Evolutionary conservation across 2,888 invertebrate genomes (phyloP).

Genomic region (Argyresthia goedartella): DNA sequence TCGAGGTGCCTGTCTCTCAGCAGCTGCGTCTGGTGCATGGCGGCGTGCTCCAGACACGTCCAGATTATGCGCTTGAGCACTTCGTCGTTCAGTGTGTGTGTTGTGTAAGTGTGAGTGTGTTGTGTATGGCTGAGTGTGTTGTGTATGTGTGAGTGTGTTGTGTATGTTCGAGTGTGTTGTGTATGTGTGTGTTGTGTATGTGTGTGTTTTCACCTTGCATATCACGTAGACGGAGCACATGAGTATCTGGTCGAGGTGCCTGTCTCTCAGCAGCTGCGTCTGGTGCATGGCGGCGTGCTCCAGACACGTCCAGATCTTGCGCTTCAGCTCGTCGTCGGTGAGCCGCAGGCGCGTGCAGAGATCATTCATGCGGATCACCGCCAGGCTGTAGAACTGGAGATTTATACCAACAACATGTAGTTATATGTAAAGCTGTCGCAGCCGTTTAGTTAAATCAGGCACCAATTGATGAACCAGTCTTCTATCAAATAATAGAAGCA

Average conservation of each 20-base stretch:
- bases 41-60: conserved; percentile 95
- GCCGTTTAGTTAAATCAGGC: not conserved
- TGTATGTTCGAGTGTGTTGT: not conserved
- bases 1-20: conserved; percentile 96
- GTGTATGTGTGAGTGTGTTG: too few species aligned
- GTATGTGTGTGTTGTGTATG: too few species aligned
- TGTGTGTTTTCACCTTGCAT: conserved; percentile 83
- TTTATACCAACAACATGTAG: not conserved
- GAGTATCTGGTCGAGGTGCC: conserved; percentile 97
- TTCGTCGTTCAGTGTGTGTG: too few species aligned
- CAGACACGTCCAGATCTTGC: conserved; percentile 97
- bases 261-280: conserved; percentile 88
- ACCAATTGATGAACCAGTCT: not conserved
- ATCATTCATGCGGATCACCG: conserved; percentile 91
- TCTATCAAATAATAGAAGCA: too few species aligned
- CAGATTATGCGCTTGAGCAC: conserved; percentile 90
- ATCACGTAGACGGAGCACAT: conserved; percentile 99
- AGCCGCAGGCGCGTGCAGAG: conserved; percentile 86
- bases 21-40: conserved; percentile 85
- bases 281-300: conserved; percentile 90
- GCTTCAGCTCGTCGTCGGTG: conserved; percentile 75
- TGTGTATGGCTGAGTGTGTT: too few species aligned
- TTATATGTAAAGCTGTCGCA: not conserved
- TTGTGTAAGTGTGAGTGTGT: too few species aligned
- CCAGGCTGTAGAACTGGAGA: conserved; percentile 89